Evolutionary conservation across 2,888 invertebrate genomes (phyloP).

Genomic region (Phasia obesa): DNA sequence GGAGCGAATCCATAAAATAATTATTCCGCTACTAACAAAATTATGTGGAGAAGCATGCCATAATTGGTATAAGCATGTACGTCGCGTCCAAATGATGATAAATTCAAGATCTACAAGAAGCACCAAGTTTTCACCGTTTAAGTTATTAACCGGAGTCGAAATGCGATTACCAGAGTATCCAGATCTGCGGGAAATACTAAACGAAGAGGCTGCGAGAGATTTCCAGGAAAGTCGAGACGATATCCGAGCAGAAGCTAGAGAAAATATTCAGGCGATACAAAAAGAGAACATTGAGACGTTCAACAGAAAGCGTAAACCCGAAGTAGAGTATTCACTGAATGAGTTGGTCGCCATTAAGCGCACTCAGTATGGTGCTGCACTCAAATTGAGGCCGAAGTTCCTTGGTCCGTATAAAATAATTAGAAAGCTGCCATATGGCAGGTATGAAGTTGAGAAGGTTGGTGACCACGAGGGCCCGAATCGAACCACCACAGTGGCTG

Average conservation of each 20-base stretch:
- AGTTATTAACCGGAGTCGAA: constrained; percentile 56
- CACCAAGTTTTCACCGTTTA: constrained; percentile 52
- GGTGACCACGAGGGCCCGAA: too few relatives aligned
- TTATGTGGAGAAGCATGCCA: constrained; percentile 75
- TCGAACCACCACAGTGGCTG: too few relatives aligned
- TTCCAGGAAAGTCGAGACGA: not conserved
- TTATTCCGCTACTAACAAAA: constrained; percentile 77
- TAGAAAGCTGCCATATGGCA: constrained; percentile 6
- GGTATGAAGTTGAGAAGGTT: too few relatives aligned
- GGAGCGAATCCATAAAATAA: constrained; percentile 69
- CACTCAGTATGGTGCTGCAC: too few relatives aligned
- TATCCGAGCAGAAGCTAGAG: not conserved
- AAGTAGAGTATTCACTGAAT: not conserved
- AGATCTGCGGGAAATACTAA: constrained; percentile 48
- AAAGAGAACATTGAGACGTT: constrained; percentile 33
- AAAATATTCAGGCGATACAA: not conserved
- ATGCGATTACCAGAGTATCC: constrained; percentile 51
- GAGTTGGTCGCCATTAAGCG: constrained; percentile 62
- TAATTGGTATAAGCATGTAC: constrained; percentile 72
- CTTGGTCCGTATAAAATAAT: constrained; percentile 53
- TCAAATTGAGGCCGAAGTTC: constrained; percentile 56
- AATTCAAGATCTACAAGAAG: constrained; percentile 69
- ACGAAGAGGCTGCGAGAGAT: not conserved
- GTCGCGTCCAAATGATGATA: constrained; percentile 34
- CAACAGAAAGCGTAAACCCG: constrained; percentile 27